These are phyloP conservation scores for Buphagus erythrorhynchus DNA, from an alignment of 2,797 vertebrate genomes.

Conservation along the genomic window DNA sequence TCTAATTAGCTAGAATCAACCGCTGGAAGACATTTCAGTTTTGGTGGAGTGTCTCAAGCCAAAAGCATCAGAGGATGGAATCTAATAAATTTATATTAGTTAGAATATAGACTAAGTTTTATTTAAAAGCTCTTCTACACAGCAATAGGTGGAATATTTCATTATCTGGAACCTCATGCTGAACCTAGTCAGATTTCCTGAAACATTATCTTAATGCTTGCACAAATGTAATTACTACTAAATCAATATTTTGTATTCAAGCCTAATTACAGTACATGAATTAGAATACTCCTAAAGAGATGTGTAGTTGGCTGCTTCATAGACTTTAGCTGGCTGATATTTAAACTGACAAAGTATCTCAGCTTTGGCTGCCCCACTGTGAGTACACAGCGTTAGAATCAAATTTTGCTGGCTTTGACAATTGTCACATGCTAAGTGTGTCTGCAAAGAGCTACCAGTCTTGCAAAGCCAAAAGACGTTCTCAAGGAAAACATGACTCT, in stretches of 20 bases:
- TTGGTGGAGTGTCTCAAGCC: not conserved
- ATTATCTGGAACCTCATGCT: constrained; percentile 31
- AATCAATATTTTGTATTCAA: constrained; percentile 62
- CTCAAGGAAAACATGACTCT: not conserved
- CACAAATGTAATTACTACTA: constrained; percentile 55
- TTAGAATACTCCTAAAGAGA: constrained; percentile 37
- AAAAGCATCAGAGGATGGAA: not conserved
- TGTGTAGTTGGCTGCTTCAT: not conserved
- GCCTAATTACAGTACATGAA: constrained; percentile 50
- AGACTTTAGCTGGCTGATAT: constrained; percentile 15
- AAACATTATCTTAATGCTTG: constrained; percentile 39
- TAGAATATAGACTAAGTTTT: not conserved
- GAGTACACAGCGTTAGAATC: not conserved
- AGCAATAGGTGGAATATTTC: not conserved
- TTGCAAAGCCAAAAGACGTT: not conserved
- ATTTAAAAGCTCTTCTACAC: constrained; percentile 5
- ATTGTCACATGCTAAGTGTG: accelerated
- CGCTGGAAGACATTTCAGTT: not conserved
- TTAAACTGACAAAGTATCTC: constrained; percentile 5
- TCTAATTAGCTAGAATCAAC: not conserved
- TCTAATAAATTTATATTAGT: not conserved
- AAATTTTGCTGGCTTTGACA: not conserved
- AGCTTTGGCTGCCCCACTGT: not conserved
- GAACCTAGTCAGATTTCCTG: constrained; percentile 40
- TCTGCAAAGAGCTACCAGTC: not conserved